Percentiles rank a stretch among this genome's conserved stretches.
Conservation (phyloP, 2,888 invertebrate genomes). For the Trichogramma dendrolimi region DNA sequence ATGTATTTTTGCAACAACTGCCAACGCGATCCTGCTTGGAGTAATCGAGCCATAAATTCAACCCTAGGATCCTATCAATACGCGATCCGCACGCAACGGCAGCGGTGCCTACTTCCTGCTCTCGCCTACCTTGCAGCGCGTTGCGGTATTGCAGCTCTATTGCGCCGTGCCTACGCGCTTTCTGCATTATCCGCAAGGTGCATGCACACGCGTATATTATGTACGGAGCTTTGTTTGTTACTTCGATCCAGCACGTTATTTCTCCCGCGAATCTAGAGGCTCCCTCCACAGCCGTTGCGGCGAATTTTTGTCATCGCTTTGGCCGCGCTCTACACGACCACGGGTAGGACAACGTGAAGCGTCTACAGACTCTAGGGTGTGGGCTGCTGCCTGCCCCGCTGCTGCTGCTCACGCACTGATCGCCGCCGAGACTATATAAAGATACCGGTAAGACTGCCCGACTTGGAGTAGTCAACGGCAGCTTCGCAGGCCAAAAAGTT, state of each 20-base stretch:
- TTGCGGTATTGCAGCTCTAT: background rate
- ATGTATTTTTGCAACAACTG: too few species aligned
- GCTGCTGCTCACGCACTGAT: conserved; percentile 19
- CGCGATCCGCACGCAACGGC: background rate
- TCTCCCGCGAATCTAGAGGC: background rate
- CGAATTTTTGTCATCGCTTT: background rate
- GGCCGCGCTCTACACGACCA: conserved; percentile 16
- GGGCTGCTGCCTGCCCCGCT: conserved; percentile 19
- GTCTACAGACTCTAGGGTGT: conserved; percentile 13
- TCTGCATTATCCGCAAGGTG: conserved; percentile 6
- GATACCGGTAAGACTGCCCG: conserved; percentile 28
- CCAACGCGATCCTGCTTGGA: too few species aligned
- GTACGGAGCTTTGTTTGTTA: background rate
- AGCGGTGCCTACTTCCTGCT: conserved; percentile 13
- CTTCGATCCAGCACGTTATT: background rate
- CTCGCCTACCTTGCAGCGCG: background rate
- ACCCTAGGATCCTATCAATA: too few species aligned
- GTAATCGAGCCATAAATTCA: background rate
- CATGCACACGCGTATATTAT: conserved; percentile 16
- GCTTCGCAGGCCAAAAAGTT: too few species aligned
- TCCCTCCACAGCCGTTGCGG: background rate
- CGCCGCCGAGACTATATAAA: conserved; percentile 28
- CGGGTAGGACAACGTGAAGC: conserved; percentile 1
- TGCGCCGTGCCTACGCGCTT: conserved; percentile 17
- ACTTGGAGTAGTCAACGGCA: conserved; percentile 37